Evolutionary conservation across 2,113 vertebrate species (phyloP).

Genomic region (Orthochromis indermauri): DNA sequence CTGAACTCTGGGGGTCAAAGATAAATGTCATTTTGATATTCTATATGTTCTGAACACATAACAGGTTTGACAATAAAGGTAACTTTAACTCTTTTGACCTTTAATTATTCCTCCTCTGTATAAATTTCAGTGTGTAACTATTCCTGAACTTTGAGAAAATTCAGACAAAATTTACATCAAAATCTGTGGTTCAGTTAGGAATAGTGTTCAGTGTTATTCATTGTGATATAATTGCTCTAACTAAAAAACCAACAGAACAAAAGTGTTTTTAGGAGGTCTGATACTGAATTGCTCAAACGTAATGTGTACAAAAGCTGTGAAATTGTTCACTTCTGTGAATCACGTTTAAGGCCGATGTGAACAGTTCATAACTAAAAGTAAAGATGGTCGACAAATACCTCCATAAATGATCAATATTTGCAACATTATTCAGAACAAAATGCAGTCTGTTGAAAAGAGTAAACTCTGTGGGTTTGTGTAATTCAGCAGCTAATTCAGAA

Average conservation of each 20-base stretch:
- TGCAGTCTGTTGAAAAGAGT: background rate
- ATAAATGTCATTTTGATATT: background rate
- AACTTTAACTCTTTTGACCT: background rate
- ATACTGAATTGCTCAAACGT: background rate
- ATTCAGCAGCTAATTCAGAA: background rate
- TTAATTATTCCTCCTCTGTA: background rate
- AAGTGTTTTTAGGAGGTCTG: background rate
- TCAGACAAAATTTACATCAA: background rate
- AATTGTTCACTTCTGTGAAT: background rate
- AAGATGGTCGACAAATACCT: background rate
- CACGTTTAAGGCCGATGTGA: background rate
- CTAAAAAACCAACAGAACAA: background rate
- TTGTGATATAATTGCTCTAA: background rate
- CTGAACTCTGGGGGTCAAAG: background rate
- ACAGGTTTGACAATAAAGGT: background rate
- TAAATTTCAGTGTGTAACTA: background rate
- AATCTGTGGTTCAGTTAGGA: background rate
- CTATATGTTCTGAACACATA: background rate
- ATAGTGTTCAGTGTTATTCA: background rate
- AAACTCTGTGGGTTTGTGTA: background rate
- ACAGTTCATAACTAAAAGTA: background rate
- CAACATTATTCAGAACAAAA: background rate
- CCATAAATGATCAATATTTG: rapidly evolving
- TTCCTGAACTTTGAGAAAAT: background rate
- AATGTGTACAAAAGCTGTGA: background rate